A percentile compares a stretch with the other conserved stretches of the same genome.
These are phyloP conservation scores for Melinaea marsaeus DNA, from an alignment of 2,888 invertebrate species.

Conservation along the genomic window DNA sequence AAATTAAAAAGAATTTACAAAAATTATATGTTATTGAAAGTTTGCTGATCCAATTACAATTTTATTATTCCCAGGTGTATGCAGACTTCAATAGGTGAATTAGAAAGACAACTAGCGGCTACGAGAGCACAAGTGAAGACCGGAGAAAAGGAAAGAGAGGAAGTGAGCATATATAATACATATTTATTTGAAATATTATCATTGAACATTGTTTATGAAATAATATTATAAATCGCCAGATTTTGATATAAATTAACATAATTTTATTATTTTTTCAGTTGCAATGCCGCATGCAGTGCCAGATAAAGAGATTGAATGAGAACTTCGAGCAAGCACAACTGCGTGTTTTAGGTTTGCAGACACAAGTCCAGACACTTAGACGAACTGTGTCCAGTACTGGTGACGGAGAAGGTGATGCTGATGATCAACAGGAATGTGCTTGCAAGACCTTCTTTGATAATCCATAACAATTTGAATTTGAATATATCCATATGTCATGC, in stretches of 20 bases:
- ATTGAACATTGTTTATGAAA: no score
- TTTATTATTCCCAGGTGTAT: slow-evolving; percentile 59
- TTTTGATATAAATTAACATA: no score
- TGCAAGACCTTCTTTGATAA: slow-evolving; percentile 62
- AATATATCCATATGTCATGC: neutral
- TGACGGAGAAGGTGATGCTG: slow-evolving; percentile 48
- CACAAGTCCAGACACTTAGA: slow-evolving; percentile 81
- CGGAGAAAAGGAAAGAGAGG: slow-evolving; percentile 83
- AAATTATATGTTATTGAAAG: no score
- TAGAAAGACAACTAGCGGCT: slow-evolving; percentile 82
- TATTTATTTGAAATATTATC: neutral
- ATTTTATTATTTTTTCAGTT: slow-evolving; percentile 55
- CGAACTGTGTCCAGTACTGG: slow-evolving; percentile 56
- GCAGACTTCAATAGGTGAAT: slow-evolving; percentile 81
- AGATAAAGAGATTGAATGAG: slow-evolving; percentile 82
- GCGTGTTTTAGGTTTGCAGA: slow-evolving; percentile 80
- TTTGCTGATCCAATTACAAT: no score
- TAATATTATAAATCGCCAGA: no score
- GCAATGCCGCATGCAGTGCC: slow-evolving; percentile 83
- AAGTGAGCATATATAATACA: slow-evolving; percentile 50
- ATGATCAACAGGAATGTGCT: slow-evolving; percentile 50
- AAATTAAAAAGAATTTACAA: no score
- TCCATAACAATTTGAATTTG: slow-evolving; percentile 28
- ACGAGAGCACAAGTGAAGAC: slow-evolving; percentile 80
- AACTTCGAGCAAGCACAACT: slow-evolving; percentile 85